Base-by-base conservation (phyloP, 1,140 invertebrate species). In the Sweltsa coloradensis region DNA sequence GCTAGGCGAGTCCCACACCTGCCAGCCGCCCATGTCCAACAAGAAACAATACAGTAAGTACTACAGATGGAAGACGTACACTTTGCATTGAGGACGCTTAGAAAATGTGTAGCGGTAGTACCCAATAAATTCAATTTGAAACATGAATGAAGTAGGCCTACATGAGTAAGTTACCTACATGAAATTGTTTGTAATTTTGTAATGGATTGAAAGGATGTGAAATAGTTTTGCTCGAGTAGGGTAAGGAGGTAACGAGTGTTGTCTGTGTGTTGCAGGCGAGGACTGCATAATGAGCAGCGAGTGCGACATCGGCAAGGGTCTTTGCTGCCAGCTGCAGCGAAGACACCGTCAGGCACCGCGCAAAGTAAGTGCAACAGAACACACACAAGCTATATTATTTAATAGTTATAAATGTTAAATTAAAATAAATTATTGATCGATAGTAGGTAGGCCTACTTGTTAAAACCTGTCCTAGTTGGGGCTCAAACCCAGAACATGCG, bases 261-360 rank as follows among this genome's bases (percentile, higher is more conserved):
- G 39, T 39, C 22, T 27, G 1, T n/a, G 22, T 51, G 24, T 55
- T 59, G 6, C 60, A 80, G 87, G 83, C 58, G 85, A 89, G 59
- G 80, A 87, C 45, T 93, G 89, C 65, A 68, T 69, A 44, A 79
- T 83, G 61, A 89, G 85, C 45, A 80, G 77, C 49, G 88, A 93
- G 52, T 93, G 89, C 55, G 87, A 91, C 63, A 81, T 89, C 50
- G 76, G 75, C 34, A 75, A 83, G 31, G 88, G 88, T 21, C 73
- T 92, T 14, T 93, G 89, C 64, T 93, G 89, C 64, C 85, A 90
- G 62, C 68, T 90, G 44, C 85, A 89, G 53, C 74, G 86, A 48
- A 75, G 88, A 55, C 88, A 92, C 62, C 73, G 88, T 34, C 86
- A 85, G 69, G 78, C 81, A 45, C 77, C 83, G 34, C 73, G 85